A percentile compares a stretch with the other conserved stretches of the same genome.
Evolutionary conservation across 2,888 invertebrate species (phyloP).

Genomic region (Neocrepidodera transversa): DNA sequence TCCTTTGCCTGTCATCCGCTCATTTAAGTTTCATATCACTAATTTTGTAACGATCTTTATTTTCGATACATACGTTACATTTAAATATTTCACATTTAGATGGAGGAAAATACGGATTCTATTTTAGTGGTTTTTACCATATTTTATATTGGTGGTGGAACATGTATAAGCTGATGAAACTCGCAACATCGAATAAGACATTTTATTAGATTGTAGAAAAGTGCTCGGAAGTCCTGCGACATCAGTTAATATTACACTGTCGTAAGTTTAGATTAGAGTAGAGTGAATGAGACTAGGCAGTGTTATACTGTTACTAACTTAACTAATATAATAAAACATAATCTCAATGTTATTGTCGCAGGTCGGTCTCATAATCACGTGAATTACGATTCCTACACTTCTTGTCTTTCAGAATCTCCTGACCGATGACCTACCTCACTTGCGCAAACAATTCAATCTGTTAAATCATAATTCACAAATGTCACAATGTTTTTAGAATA

Average conservation of each 20-base stretch:
- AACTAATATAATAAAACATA: background rate
- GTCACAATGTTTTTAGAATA: too few species aligned
- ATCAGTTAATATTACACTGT: constrained; percentile 59
- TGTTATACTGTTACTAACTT: constrained; percentile 57
- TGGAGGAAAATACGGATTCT: too few species aligned
- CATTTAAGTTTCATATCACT: too few species aligned
- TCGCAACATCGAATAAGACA: constrained; percentile 40
- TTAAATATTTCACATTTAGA: too few species aligned
- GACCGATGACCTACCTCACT: too few species aligned
- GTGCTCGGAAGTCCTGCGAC: constrained; percentile 50
- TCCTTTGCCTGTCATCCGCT: too few species aligned
- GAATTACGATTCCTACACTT: background rate
- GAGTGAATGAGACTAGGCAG: constrained; percentile 59
- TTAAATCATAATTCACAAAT: too few species aligned
- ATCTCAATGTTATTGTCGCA: constrained; percentile 28
- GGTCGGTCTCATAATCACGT: constrained; percentile 10
- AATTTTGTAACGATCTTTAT: too few species aligned
- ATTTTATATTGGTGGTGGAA: background rate
- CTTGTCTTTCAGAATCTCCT: too few species aligned
- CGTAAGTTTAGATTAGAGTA: constrained; percentile 61
- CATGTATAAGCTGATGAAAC: constrained; percentile 30
- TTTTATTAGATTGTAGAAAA: constrained; percentile 41
- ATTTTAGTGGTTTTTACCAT: background rate
- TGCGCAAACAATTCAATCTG: too few species aligned
- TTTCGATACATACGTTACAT: too few species aligned